A percentile compares a stretch with the other conserved stretches of the same genome.
Evolutionary conservation across 2,888 invertebrate genomes (phyloP).

Genomic region (Odontomyia ornata): DNA sequence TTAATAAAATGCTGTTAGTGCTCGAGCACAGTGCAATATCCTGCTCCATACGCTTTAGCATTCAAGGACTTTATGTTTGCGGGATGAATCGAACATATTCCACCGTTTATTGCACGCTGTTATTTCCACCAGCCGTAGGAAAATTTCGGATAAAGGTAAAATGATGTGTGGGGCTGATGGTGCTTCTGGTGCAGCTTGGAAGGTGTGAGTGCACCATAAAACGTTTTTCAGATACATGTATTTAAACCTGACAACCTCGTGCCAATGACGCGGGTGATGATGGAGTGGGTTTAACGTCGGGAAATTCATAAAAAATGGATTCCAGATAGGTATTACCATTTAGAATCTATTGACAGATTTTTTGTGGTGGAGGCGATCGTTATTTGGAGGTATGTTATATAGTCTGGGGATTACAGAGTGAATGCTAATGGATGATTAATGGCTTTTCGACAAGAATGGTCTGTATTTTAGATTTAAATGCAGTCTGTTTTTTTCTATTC

Average conservation of each 20-base stretch:
- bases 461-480: not conserved
- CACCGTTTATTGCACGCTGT: not conserved
- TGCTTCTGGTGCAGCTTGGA: no score
- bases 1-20: conserved; percentile 26
- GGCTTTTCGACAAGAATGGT: not conserved
- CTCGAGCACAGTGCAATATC: conserved; percentile 13
- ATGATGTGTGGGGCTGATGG: not conserved
- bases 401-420: not conserved
- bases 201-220: not conserved
- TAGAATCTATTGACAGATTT: conserved; percentile 25
- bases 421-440: not conserved
- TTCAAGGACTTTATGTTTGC: not conserved
- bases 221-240: conserved; percentile 23
- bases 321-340: conserved; percentile 23
- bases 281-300: not conserved
- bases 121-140: not conserved
- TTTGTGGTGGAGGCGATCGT: not conserved
- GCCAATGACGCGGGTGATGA: not conserved
- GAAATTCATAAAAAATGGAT: conserved; percentile 36
- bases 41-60: not conserved
- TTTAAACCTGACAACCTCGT: not conserved
- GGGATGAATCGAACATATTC: not conserved
- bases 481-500: not conserved
- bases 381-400: not conserved
- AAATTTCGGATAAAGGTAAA: conserved; percentile 5